Conservation (phyloP, 2,797 vertebrate species). For the Rhodeus uyekii region DNA sequence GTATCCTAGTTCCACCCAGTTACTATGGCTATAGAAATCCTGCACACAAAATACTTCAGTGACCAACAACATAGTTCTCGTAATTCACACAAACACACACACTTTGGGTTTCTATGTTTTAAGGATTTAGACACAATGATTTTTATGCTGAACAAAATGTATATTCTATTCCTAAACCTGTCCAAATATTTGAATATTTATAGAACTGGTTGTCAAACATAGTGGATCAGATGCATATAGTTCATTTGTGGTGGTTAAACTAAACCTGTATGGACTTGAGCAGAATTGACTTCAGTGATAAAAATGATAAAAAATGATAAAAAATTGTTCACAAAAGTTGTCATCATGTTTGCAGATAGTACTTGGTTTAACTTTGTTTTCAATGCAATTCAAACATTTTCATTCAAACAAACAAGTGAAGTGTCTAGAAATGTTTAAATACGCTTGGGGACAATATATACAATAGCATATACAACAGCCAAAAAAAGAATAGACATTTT, state of each 20-base stretch:
- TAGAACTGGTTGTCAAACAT: not conserved
- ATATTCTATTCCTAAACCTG: no score
- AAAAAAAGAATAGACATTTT: no score
- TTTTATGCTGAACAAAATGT: not conserved
- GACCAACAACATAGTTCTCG: not conserved
- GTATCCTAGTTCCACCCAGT: conserved; percentile 74
- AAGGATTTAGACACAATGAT: not conserved
- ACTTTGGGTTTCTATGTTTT: not conserved
- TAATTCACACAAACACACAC: not conserved
- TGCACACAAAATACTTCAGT: conserved; percentile 39
- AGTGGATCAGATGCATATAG: not conserved
- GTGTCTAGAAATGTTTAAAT: no score
- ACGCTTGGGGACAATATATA: no score
- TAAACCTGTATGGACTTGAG: not conserved
- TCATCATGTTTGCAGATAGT: not conserved
- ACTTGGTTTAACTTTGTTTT: not conserved
- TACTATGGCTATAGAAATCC: conserved; percentile 81
- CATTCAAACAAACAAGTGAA: not conserved
- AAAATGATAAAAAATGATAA: not conserved
- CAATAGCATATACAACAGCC: no score
- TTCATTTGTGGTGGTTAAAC: not conserved
- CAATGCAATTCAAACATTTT: not conserved
- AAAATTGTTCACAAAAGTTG: not conserved
- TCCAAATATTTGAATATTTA: no score
- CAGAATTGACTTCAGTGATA: no score